These are phyloP conservation scores for Trichoplusia ni DNA, from an alignment of 1,140 invertebrate species.

Conservation along the genomic window DNA sequence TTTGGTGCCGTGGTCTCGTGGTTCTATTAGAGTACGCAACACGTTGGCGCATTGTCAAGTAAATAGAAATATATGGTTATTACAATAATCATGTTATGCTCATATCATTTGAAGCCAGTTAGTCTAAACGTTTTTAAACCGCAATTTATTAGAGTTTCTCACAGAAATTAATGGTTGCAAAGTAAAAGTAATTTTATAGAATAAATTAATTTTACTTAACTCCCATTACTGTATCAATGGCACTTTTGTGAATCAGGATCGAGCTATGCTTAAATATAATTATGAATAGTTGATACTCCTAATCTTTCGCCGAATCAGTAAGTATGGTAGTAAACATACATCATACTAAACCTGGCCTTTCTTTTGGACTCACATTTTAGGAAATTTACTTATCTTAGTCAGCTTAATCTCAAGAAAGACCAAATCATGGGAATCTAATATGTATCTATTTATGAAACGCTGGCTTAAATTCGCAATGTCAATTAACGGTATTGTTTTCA, in stretches of 20 bases:
- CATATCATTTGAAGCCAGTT: slow-evolving; percentile 9
- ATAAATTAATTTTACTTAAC: slow-evolving; percentile 10
- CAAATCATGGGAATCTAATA: no score
- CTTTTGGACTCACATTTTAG: background rate
- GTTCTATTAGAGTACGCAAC: slow-evolving; percentile 47
- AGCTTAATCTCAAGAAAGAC: no score
- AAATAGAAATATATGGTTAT: slow-evolving; percentile 27
- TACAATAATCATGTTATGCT: slow-evolving; percentile 27
- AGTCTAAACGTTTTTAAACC: slow-evolving; percentile 2
- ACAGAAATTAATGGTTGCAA: background rate
- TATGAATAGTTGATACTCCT: background rate
- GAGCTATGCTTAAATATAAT: slow-evolving; percentile 17
- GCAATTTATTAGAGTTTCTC: slow-evolving; percentile 6
- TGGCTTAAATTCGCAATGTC: no score
- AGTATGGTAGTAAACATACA: background rate
- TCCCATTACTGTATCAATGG: slow-evolving; percentile 20
- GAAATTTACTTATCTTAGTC: background rate
- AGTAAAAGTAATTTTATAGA: background rate
- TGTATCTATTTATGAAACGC: no score
- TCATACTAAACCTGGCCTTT: background rate
- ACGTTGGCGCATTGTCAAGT: slow-evolving; percentile 67
- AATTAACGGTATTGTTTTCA: no score
- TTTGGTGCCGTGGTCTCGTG: background rate
- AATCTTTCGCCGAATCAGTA: background rate
- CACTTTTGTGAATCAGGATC: slow-evolving; percentile 28